Base-by-base conservation (phyloP, 1,140 invertebrate species). In the Macrostomum lignano region DNA sequence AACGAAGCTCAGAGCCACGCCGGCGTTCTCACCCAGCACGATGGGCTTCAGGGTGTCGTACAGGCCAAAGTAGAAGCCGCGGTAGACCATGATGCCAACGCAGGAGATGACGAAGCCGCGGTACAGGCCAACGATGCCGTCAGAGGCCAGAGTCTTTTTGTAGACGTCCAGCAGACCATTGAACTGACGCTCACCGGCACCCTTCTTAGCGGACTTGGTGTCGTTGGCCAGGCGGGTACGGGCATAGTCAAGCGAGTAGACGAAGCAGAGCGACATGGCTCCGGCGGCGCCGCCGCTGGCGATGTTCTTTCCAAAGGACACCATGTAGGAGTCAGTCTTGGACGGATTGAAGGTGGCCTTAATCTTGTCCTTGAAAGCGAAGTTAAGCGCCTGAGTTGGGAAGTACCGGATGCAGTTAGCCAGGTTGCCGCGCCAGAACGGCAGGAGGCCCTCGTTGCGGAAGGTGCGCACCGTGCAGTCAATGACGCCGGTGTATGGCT, bases 401-500 rank as follows among this genome's bases (percentile, higher is more conserved):
- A 86, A 86, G 60, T 84, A 84, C 55, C 63, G 42, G 35, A 65
- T 49, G 37, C 62, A 60, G 59, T 86, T 86, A 49, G 76, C 77
- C 46, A 82, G 54, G 62, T 91, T 91, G 55, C 81, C 82, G 62
- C 81, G 68, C 79, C 81, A 91, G 64, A 72, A 82, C 43, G 74
- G 72, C n/a, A 70, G 36, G 38, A 73, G 55, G 37, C 57, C 57
- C 40, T 59, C 56, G 31, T 43, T 48, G 36, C 35, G 44, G 39
- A 51, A 52, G 31, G 57, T 58, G 35, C 50, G 45, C 2, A 44
- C 34, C 9, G 54, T 58, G 43, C 57, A 60, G 40, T 60, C 57
- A 25, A 58, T 44, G 7, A 60, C 48, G 29, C 57, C 57, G 31
- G 52, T 55, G 50, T 60, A 60, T 25, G 55, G 57, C 31, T 49